Percentiles rank a stretch among this genome's conserved stretches.
Evolutionary conservation across 2,113 vertebrate species (phyloP).

Genomic region (Eonycteris spelaea): DNA sequence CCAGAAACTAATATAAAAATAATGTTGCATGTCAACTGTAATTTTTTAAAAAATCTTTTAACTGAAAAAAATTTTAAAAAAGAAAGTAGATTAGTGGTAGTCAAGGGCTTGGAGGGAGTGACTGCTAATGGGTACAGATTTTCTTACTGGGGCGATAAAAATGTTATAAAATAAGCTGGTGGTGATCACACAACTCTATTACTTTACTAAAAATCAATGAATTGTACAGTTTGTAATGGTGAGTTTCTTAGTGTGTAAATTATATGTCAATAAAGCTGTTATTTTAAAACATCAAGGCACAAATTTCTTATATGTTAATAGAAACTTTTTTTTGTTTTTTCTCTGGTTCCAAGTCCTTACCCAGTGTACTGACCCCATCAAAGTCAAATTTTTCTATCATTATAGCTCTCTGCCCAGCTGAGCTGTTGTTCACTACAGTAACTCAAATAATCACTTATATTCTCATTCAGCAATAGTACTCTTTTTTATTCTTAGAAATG

Average conservation of each 20-base stretch:
- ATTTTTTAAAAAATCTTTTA: too few relatives aligned
- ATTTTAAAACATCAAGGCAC: background rate
- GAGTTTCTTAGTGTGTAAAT: background rate
- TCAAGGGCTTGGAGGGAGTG: background rate
- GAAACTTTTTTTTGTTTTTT: background rate
- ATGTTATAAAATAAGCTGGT: background rate
- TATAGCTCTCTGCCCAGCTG: background rate
- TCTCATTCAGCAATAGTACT: background rate
- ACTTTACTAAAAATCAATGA: conserved; percentile 1
- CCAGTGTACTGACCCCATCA: background rate
- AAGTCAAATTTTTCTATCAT: background rate
- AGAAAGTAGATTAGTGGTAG: background rate
- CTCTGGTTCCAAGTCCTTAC: background rate
- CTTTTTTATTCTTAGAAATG: background rate
- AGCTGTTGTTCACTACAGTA: background rate
- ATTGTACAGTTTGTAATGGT: background rate
- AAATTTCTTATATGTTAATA: background rate
- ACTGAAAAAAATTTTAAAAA: too few relatives aligned
- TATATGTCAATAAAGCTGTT: background rate
- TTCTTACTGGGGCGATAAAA: background rate
- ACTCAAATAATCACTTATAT: background rate
- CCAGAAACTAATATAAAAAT: too few relatives aligned
- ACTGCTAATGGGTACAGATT: background rate
- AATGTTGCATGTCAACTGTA: too few relatives aligned
- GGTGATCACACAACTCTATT: background rate